These are phyloP conservation scores for Homarus gammarus DNA, from an alignment of 2,888 invertebrate species.

Conservation along the genomic window DNA sequence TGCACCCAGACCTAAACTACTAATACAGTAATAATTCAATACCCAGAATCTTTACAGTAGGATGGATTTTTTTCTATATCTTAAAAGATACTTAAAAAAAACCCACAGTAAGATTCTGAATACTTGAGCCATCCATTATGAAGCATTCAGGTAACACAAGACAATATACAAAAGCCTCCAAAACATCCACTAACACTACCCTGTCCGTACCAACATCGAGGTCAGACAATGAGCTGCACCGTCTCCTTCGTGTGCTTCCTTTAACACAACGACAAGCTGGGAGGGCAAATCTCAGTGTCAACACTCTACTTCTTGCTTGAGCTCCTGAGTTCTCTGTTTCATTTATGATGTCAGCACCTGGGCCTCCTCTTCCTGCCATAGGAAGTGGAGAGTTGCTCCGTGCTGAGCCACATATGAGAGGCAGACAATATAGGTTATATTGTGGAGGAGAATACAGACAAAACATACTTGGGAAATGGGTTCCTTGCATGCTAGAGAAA, in stretches of 20 bases:
- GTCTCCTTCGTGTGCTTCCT: slow-evolving; percentile 61
- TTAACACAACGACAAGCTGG: slow-evolving; percentile 55
- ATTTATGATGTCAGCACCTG: slow-evolving; percentile 47
- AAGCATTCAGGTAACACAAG: no score
- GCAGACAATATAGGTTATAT: slow-evolving; percentile 29
- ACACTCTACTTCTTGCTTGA: slow-evolving; percentile 55
- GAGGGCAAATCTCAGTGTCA: slow-evolving; percentile 64
- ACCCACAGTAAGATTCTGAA: slow-evolving; percentile 4
- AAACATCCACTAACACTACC: slow-evolving; percentile 34
- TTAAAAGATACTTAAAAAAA: background rate
- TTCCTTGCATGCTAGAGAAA: slow-evolving; percentile 1
- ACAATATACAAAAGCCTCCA: slow-evolving; percentile 15
- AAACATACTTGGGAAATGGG: background rate
- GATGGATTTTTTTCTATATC: background rate
- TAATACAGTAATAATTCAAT: background rate
- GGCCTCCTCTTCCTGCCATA: slow-evolving; percentile 48
- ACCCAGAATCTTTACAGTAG: background rate
- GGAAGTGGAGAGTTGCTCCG: slow-evolving; percentile 70
- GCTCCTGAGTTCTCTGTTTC: slow-evolving; percentile 31
- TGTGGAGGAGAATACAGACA: slow-evolving; percentile 7
- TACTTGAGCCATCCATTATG: background rate
- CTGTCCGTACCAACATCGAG: slow-evolving; percentile 69
- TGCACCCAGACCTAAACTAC: background rate
- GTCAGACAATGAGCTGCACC: slow-evolving; percentile 62
- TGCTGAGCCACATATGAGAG: slow-evolving; percentile 45